Base-by-base conservation (phyloP, 2,888 invertebrate species). In the Eupithecia centaureata region DNA sequence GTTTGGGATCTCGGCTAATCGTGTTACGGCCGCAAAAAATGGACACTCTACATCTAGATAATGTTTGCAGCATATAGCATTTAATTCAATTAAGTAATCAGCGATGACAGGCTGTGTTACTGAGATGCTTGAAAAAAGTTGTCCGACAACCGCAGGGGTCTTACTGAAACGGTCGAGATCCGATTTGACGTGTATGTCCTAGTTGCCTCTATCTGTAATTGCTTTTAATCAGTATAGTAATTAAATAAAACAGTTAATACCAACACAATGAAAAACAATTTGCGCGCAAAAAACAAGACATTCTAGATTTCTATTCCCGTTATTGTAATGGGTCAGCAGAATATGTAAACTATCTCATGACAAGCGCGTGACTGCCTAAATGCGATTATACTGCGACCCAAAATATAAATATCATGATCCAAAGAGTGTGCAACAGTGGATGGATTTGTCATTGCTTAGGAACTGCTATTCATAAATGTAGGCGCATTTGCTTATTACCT, bases 71-170 rank as follows among this genome's bases (percentile, higher is more conserved):
- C 61, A 58, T 63, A 60, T 47, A 77, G 76, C 78, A 81, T 82
- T 88, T 88, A 87, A 91, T 88, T 90, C 83, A 90, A 91, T 91
- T 90, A 87, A 82, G 79, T 82, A 80, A 83, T 83, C 79, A 86
- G 71, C 76, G 83, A 79, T 85, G 89, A 88, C 88, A 87, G 85
- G 75, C 76, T 81, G 77, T 86, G 86, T 87, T 87, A 82, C 80
- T 74, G 78, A 77, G 84, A 84, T 81, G 77, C 76, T 59, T 66
- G 79, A 82, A 90, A 90, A 91, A 91, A 88, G 77, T 82, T 77
- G 75, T 74, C 71, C 75, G 77, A 76, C 80, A 71, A 70, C 77
- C 74, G 35, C 63, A 73, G 70, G 68, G 70, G 70, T 78, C 72
- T 77, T 71, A 73, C 67, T 62, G 74, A 74, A 74, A 68, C 73